Evolutionary conservation across 1,140 invertebrate genomes (phyloP), one percentile per base, ranked within the genome.

Genomic region (Tetraneura akinire): DNA sequence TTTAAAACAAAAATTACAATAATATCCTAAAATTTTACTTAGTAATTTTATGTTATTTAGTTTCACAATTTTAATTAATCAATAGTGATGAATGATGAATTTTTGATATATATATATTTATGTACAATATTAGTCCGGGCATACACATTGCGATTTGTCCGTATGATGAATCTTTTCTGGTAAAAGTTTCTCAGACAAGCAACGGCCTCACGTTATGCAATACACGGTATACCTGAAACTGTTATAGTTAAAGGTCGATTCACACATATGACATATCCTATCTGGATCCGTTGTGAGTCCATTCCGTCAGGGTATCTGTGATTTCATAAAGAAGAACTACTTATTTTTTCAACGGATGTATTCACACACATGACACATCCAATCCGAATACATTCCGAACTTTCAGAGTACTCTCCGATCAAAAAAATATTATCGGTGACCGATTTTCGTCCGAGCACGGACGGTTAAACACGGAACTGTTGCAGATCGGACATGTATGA

Each of bases 371-470:
- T n/a, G n/a, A 60, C 13, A 60, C 3, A 14, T 60, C 23, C 55
- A 23, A 57, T 29, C 55, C 55, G 55, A 57, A 23, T 29, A 3
- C 11, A 6, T 13, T 29, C 57, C 26, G 23, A 60, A 26, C 57
- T 60, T 16, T 29, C 57, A 4, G 3, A 60, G 14, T 4, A 29
- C 57, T 16, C 3, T 29, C 26, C 57, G 57, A 60, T 29, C 23
- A 32, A 60, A 60, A 60, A 60, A 60, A 60, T 18, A 8, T 60
- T 60, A 10, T 29, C 55, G 11, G 23, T 29, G 55, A 29, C 55
- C 55, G 55, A 60, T 60, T 60, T 60, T 60, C n/a, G 26, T 60
- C 55, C 23, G 57, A 29, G 10, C 23, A 29, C 26, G 57, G 57
- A 29, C 26, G 57, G 26, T 16, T 32, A 29, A 9, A 6, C n/a